Conservation (phyloP, 2,113 vertebrate species). For the Pitta sordida region DNA sequence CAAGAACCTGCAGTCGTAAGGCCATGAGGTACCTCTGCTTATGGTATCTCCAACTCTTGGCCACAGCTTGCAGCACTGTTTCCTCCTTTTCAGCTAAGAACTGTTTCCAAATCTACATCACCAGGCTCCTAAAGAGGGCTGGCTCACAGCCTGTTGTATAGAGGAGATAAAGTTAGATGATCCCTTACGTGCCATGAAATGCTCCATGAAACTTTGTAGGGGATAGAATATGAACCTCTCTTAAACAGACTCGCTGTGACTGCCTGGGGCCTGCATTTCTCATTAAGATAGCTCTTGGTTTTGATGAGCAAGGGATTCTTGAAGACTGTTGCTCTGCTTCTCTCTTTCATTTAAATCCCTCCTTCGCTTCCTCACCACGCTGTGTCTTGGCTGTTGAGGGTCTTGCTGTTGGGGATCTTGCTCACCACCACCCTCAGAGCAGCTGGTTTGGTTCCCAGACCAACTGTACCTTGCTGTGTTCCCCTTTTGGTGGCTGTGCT, state of each 20-base stretch:
- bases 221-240: neutral
- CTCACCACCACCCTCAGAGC: neutral
- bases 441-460: neutral
- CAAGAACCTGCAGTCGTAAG: neutral
- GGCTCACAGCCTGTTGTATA: neutral
- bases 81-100: neutral
- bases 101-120: neutral
- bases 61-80: neutral
- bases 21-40: neutral
- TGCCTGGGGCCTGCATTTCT: neutral
- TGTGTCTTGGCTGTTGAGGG: rapidly evolving
- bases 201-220: constrained; percentile 27
- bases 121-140: neutral
- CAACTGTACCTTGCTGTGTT: neutral
- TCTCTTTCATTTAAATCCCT: neutral
- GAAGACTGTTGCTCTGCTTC: neutral
- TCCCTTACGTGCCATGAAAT: neutral
- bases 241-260: neutral
- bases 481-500: rapidly evolving
- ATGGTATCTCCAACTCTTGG: neutral
- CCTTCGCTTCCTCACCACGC: rapidly evolving
- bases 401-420: neutral
- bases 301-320: neutral
- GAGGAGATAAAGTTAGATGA: constrained; percentile 30
- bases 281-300: neutral